These are phyloP conservation scores for Brachynemurus nebulosus DNA, from an alignment of 2,888 invertebrate genomes.

Conservation along the genomic window DNA sequence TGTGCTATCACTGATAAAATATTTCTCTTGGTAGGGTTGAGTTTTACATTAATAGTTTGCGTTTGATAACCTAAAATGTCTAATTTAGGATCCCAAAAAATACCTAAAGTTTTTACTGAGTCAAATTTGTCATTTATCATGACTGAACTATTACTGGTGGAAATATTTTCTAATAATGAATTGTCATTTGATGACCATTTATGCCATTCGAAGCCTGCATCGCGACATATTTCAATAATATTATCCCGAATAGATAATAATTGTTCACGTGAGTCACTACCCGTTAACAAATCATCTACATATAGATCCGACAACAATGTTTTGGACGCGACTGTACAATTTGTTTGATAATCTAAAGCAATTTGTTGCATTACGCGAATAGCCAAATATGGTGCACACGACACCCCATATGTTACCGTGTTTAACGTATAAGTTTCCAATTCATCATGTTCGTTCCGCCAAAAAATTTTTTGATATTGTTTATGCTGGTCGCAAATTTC, in stretches of 20 bases:
- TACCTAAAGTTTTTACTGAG: neutral
- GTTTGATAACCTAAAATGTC: neutral
- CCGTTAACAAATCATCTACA: neutral
- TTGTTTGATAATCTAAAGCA: neutral
- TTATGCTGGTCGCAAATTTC: neutral
- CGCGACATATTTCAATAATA: no score
- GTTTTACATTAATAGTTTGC: neutral
- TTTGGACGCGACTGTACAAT: neutral
- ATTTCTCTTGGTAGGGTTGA: no score
- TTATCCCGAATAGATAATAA: no score
- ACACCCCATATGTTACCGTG: conserved; percentile 14
- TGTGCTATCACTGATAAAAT: conserved; percentile 2
- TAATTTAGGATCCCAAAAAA: neutral
- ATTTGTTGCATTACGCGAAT: conserved; percentile 5
- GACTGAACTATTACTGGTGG: no score
- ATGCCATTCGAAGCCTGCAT: neutral
- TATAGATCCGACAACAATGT: neutral
- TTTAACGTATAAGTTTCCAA: neutral
- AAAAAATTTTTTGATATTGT: no score
- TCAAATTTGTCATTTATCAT: neutral
- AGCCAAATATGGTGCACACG: conserved; percentile 14
- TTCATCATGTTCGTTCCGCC: no score
- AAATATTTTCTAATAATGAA: no score
- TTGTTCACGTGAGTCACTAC: neutral
- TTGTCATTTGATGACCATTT: neutral